These are phyloP conservation scores for Ciona savignyi DNA, from an alignment of 23 tunicate species.

Conservation along the genomic window DNA sequence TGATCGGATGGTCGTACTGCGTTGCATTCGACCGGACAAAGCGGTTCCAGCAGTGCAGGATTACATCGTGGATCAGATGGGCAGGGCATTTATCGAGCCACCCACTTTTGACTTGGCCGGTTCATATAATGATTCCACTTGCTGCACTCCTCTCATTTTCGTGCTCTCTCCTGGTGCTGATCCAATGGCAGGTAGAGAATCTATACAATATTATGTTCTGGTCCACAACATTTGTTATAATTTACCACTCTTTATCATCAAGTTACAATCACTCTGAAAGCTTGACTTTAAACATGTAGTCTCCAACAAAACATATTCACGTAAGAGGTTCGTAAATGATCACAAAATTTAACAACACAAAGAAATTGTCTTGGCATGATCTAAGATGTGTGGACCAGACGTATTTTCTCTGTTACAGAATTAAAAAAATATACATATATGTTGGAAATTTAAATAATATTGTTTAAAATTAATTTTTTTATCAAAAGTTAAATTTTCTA, in stretches of 20 bases:
- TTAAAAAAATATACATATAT: too few relatives aligned
- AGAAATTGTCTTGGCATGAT: too few relatives aligned
- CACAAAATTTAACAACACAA: background rate
- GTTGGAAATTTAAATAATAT: too few relatives aligned
- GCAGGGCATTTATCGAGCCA: conserved; percentile 80
- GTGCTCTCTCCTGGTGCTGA: conserved; percentile 97
- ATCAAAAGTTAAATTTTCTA: background rate
- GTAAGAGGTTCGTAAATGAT: too few relatives aligned
- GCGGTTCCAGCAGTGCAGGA: conserved; percentile 83
- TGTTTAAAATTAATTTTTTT: background rate
- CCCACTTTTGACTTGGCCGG: conserved; percentile 95
- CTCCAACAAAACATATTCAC: too few relatives aligned
- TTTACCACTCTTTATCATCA: too few relatives aligned
- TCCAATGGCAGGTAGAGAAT: conserved; percentile 81
- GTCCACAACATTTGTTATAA: too few relatives aligned
- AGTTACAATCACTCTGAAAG: too few relatives aligned
- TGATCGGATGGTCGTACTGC: conserved; percentile 73
- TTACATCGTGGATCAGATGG: conserved; percentile 82
- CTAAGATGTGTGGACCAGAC: too few relatives aligned
- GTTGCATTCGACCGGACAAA: conserved; percentile 89
- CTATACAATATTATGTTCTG: too few relatives aligned
- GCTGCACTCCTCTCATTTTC: conserved; percentile 78
- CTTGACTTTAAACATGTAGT: too few relatives aligned
- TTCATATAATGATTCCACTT: conserved; percentile 76
- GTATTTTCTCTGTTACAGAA: too few relatives aligned